A percentile compares a stretch with the other conserved stretches of the same genome.
Conservation (phyloP, 1,140 invertebrate species). For the Rhagoletis pomonella region DNA sequence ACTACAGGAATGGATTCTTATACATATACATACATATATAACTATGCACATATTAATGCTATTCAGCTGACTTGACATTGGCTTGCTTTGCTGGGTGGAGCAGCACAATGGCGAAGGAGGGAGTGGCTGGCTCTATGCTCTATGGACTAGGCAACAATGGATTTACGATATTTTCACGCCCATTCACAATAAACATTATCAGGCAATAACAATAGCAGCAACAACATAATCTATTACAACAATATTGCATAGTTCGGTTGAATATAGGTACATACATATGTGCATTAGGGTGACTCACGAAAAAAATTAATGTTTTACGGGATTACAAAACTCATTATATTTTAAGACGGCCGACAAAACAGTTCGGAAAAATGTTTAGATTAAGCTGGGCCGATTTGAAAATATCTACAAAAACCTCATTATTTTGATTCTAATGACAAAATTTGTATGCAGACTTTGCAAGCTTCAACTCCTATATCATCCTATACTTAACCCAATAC, state of each 20-base stretch:
- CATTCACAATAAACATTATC: constrained; percentile 51
- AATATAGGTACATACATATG: not conserved
- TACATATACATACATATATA: not conserved
- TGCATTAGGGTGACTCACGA: too few species aligned
- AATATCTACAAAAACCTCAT: too few species aligned
- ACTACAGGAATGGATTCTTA: not conserved
- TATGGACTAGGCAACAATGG: constrained; percentile 24
- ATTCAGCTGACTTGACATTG: not conserved
- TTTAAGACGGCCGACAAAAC: too few species aligned
- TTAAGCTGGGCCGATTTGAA: too few species aligned
- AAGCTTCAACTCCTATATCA: too few species aligned
- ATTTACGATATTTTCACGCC: constrained; percentile 51
- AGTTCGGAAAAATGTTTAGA: too few species aligned
- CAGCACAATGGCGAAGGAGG: not conserved
- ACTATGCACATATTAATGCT: not conserved
- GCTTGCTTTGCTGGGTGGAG: not conserved
- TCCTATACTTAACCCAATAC: too few species aligned
- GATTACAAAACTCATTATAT: too few species aligned
- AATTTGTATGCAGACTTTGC: too few species aligned
- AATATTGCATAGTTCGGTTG: constrained; percentile 15
- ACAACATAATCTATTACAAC: not conserved
- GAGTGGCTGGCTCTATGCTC: not conserved
- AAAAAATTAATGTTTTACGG: too few species aligned
- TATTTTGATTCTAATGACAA: too few species aligned
- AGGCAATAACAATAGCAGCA: constrained; percentile 1